Base-by-base conservation (phyloP, 2,113 vertebrate genomes). In the Malaclemys terrapin region DNA sequence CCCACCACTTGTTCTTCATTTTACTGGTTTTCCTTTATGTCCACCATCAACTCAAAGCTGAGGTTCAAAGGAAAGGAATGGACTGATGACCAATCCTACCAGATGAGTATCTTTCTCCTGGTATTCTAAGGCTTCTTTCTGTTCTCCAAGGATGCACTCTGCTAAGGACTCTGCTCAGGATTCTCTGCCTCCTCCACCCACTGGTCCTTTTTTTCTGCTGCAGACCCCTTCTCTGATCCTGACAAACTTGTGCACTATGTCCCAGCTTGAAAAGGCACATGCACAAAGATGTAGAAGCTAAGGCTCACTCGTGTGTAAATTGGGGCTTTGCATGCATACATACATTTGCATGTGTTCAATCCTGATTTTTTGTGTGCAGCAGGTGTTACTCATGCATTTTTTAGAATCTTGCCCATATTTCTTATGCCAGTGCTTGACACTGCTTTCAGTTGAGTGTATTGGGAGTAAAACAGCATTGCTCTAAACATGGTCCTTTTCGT, bases 61-160 rank as follows among this genome's bases (percentile, higher is more conserved):
- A 69, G 17, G 35, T 19, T n/a, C 35, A 69, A 69, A 69, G 62
- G 35, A 69, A 65, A n/a, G 62, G 16, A n/a, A 69, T 65, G 19
- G 82, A 88, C 35, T 42, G 59, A 27, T 38, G 69, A 20, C n/a
- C 4, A 0, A 86, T 76, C 59, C 35, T 22, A 10, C 35, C 50
- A 53, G 11, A 4, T 80, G 19, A 62, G 38, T 12, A 2, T 65
- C 5, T 93, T 12, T 75, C 25, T 10, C 76, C 42, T 69, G 0
- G 47, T 1, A 0, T 45, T 95, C 47, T 49, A 69, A 1, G 0
- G 4, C 27, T 20, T 91, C 42, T 65, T 83, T 47, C 19, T 59
- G 29, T 85, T 42, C n/a, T 49, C 59, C 47, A 76, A 49, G 14
- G 89, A 20, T 8, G 13, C 20, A n/a, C 75, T 78, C 29, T 54